Evolutionary conservation across 1,140 invertebrate genomes (phyloP), one percentile per base, ranked within the genome.

Genomic region (Drosophila saltans): DNA sequence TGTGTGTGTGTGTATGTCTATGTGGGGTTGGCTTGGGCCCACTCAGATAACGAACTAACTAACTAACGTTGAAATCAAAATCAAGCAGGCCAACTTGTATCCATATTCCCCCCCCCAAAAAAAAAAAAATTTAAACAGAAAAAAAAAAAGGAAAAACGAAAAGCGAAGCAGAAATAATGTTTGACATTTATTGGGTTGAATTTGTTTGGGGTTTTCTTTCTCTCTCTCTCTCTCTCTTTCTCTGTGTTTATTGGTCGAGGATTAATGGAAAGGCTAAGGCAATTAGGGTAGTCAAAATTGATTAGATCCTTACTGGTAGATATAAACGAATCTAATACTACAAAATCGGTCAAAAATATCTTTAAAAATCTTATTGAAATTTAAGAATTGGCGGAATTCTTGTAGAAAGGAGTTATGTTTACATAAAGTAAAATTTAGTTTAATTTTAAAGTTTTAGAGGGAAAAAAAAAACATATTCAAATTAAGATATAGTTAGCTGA

Each of bases 1-100:
- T 40, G n/a, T 9, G 3, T 41, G 9, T 16, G 48, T 10, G 28
- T 30, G 3, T 58, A 60, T 26, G 26, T 24, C 11, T 26, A 62
- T 63, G 55, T 16, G 66, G 36, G 82, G 56, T 69, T 68, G 73
- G 55, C 55, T 41, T 66, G 48, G 33, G 57, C 8, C 30, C 30
- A 26, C 55, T 33, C 56, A 85, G 83, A 86, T 88, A 86, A 82
- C 76, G 83, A 86, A 82, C 83, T 82, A 86, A 80, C 83, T 86
- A 86, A 86, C 82, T 81, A 86, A 77, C 80, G 48, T 79, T 71
- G 82, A 77, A 82, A 88, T 76, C 83, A 86, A 79, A 66, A 75
- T 75, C 80, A 58, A 63, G 68, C 61, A 40, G 74, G 57, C 74
- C 30, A 64, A 76, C 70, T 70, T 64, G 33, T 24, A 59, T 59